Percentiles rank a stretch among this genome's conserved stretches.
Conservation (phyloP, 2,113 vertebrate genomes). For the Parotia lawesii region DNA sequence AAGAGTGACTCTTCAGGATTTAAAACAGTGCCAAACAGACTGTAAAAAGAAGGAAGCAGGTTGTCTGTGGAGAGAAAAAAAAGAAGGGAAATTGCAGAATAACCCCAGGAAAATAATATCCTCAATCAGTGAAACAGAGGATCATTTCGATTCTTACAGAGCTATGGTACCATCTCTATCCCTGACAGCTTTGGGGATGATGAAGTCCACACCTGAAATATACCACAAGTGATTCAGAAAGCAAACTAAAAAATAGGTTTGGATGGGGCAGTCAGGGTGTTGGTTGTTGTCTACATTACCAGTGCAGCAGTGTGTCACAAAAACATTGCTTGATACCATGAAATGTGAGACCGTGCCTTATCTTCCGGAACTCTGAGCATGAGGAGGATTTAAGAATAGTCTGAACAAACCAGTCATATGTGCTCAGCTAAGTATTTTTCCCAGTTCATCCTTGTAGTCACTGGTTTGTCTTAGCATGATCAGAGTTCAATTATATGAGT, state of each 20-base stretch:
- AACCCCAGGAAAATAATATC: background rate
- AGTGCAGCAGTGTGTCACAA: background rate
- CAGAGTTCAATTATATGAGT: background rate
- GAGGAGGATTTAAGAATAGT: background rate
- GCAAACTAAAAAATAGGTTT: background rate
- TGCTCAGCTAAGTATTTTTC: background rate
- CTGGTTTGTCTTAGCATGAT: background rate
- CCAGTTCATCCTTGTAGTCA: background rate
- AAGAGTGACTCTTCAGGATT: background rate
- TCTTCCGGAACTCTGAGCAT: background rate
- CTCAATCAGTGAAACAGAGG: background rate
- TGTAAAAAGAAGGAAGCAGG: background rate
- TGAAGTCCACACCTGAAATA: background rate
- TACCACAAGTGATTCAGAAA: background rate
- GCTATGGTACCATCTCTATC: background rate
- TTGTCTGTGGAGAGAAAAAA: background rate
- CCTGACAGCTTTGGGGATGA: background rate
- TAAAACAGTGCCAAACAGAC: background rate
- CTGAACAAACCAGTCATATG: background rate
- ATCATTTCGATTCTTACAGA: background rate
- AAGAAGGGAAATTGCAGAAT: background rate
- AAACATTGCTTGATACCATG: background rate
- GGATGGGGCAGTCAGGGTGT: background rate
- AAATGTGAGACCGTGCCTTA: background rate
- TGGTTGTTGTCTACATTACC: background rate